Evolutionary conservation across 2,797 vertebrate genomes (phyloP), one percentile per base, ranked within the genome.

Genomic region (Sibirionetta formosa): DNA sequence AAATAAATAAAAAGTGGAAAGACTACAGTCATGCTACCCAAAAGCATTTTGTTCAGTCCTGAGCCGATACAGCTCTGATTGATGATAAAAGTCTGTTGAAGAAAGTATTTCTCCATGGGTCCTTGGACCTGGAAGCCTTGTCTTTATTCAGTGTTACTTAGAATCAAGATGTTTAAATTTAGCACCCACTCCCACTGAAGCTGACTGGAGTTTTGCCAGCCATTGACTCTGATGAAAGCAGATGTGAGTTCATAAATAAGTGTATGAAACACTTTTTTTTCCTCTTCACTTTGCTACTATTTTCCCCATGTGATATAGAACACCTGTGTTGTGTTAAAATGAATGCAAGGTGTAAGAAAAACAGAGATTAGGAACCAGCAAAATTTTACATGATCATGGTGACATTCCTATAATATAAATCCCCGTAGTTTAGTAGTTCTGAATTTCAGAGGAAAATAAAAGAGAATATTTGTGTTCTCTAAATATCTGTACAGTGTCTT

Each of bases 171-270:
- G 26, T 40, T 66, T 90, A 88, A 91, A 92, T 93, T 88, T 85
- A 96, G 71, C 2, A 6, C 48, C 23, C 19, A 17, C 14, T 91
- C 77, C 80, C 79, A 46, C 40, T 22, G 10, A 90, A 84, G 78
- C 5, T 1, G 36, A 72, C 0, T 88, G 96, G 85, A 91, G 33
- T 50, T 86, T 71, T 94, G 66, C 88, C 88, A 96, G 7, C 36
- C 80, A 80, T 22, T 88, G 80, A 86, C 71, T 68, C 38, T 36
- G 60, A 95, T 75, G 87, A 95, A 90, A 94, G 90, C 56, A 90
- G 53, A 77, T 54, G 2, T 60, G 88, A 93, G 77, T 94, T 87
- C 90, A 93, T 81, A 94, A 96, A 72, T 88, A 81, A 94, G 60
- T 80, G 82, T n/a, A 73, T 61, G 73, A 91, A 96, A 86, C 33